Evolutionary conservation across 2,797 vertebrate species (phyloP).

Genomic region (Poeciliopsis gracilis): DNA sequence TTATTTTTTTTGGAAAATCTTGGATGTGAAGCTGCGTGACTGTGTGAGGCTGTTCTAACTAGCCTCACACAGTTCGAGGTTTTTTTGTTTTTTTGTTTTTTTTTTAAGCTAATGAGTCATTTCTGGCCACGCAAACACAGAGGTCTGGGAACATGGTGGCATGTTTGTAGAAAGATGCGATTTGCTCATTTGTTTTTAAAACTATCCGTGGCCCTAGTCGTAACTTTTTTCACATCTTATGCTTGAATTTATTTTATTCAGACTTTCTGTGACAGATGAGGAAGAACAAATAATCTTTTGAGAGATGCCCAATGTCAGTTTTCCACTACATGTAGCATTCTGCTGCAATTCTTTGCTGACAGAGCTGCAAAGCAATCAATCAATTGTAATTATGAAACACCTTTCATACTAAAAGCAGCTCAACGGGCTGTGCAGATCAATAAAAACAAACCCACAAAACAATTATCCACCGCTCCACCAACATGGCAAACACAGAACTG

Average conservation of each 20-base stretch:
- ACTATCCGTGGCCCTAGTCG: not conserved
- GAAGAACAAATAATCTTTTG: not conserved
- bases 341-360: not conserved
- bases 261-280: not conserved
- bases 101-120: constrained; percentile 53
- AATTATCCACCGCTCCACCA: too few species aligned
- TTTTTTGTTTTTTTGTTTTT: not conserved
- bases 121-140: constrained; percentile 30
- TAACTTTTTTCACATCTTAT: not conserved
- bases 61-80: constrained; percentile 1
- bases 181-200: not conserved
- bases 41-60: constrained; percentile 19
- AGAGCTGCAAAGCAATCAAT: not conserved
- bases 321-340: not conserved
- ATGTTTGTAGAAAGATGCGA: constrained; percentile 21
- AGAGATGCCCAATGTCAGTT: not conserved
- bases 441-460: not conserved
- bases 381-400: too few species aligned
- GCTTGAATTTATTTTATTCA: not conserved
- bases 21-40: constrained; percentile 11
- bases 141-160: constrained; percentile 24
- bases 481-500: too few species aligned
- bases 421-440: too few species aligned
- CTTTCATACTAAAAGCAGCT: too few species aligned
- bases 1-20: constrained; percentile 14